phyloP scores from a whole-genome alignment of 2,888 invertebrate genomes.

The Drymonia ruficornis region DNA sequence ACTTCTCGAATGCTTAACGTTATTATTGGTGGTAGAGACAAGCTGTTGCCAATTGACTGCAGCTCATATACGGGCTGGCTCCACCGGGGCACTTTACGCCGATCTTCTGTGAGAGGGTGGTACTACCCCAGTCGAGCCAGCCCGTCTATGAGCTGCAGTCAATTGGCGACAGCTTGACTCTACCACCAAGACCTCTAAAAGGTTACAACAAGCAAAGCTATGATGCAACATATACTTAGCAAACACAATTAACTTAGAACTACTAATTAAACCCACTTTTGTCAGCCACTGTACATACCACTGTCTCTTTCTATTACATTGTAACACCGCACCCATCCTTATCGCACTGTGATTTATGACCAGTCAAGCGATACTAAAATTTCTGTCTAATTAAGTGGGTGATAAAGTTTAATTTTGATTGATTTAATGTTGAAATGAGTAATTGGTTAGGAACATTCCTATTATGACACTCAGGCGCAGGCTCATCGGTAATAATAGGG shows the following conservation, averaged over 20 bases:
- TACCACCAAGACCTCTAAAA: too few species aligned
- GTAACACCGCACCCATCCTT: conserved; percentile 10
- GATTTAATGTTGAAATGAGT: conserved; percentile 16
- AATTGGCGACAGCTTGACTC: too few species aligned
- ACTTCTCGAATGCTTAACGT: too few species aligned
- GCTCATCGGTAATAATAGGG: not conserved
- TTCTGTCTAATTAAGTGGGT: rapidly evolving
- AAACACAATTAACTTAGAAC: not conserved
- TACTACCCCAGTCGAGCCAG: too few species aligned
- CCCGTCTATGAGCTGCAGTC: too few species aligned
- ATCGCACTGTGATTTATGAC: conserved; percentile 15
- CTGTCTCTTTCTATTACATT: conserved; percentile 25
- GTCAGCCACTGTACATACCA: conserved; percentile 17
- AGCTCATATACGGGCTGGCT: too few species aligned
- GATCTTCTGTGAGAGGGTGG: too few species aligned
- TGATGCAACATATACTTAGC: too few species aligned
- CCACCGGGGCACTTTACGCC: too few species aligned
- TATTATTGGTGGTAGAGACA: too few species aligned
- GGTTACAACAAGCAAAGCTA: too few species aligned
- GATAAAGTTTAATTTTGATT: conserved; percentile 7
- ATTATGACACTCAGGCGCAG: conserved; percentile 1
- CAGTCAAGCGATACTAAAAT: conserved; percentile 1
- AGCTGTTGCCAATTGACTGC: too few species aligned
- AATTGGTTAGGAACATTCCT: conserved; percentile 25
- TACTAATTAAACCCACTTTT: conserved; percentile 23